A percentile compares a stretch with the other conserved stretches of the same genome.
phyloP scores from a whole-genome alignment of 2,113 vertebrate genomes.

The Rynchops niger region DNA sequence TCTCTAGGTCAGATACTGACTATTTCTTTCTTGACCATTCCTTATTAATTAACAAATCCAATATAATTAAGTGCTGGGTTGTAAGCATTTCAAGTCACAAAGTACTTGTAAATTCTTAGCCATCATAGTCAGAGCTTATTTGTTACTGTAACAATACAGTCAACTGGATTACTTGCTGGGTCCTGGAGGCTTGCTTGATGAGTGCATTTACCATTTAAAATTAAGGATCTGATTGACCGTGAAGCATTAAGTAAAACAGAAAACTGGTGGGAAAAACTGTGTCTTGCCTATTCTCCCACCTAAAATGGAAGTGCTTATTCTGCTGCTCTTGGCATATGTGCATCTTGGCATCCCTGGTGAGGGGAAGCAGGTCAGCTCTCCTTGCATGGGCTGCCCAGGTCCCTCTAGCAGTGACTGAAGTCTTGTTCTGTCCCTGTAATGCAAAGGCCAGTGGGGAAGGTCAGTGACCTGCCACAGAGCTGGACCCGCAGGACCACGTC shows the following conservation, averaged over 20 bases:
- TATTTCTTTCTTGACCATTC: background rate
- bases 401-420: background rate
- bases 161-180: background rate
- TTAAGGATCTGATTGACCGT: background rate
- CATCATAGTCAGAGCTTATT: background rate
- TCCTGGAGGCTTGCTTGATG: background rate
- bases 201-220: background rate
- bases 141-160: background rate
- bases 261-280: background rate
- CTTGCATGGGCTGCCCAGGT: background rate
- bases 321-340: background rate
- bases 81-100: background rate
- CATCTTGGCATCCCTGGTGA: background rate
- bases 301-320: background rate
- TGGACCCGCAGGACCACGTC: background rate
- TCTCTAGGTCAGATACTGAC: background rate
- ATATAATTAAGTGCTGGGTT: background rate
- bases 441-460: background rate
- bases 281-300: background rate
- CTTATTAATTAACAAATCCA: background rate
- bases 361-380: background rate
- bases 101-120: background rate
- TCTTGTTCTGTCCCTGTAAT: rapidly evolving
- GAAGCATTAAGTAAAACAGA: background rate
- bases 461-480: background rate